Evolutionary conservation across 2,113 vertebrate species (phyloP), one percentile per base, ranked within the genome.

Genomic region (Poeciliopsis prolifica): DNA sequence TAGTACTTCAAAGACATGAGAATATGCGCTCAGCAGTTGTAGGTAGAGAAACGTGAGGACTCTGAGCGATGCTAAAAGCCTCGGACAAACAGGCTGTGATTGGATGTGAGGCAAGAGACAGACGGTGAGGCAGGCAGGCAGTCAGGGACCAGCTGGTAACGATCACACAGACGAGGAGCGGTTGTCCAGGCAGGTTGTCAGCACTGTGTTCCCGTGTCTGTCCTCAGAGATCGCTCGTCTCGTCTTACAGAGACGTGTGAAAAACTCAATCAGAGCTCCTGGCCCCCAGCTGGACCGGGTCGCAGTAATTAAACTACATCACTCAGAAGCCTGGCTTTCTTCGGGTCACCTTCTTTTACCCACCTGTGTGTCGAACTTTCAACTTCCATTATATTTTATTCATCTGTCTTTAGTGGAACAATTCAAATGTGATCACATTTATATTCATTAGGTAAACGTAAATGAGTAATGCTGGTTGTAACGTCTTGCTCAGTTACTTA

Each of bases 241-340:
- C 74, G 30, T 89, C 60, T 84, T 83, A 73, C 76, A 1, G 14
- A 61, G 66, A 92, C 30, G 86, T 93, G 92, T 90, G 89, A 93
- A 90, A 87, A 92, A 82, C 78, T 85, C 87, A 79, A 92, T 93
- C 91, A 81, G 79, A 84, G 87, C 85, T 82, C n/a, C 30, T 24
- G 54, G 84, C 83, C 75, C 77, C 78, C 83, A 86, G 86, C 85
- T 86, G 88, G 48, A 79, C 73, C 65, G 73, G 74, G 75, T 85
- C 61, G 60, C 79, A 68, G 86, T 91, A 91, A 93, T 94, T 92
- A 92, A 80, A 91, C 75, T 80, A 74, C 84, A 88, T 80, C 81
- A 69, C 74, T 79, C 84, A 65, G 60, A 68, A 72, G 66, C 28
- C 61, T 26, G 37, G 33, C 13, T 71, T 79, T 60, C 70, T 79